Evolutionary conservation across 2,888 invertebrate species (phyloP).

Genomic region (Fragum sueziense): DNA sequence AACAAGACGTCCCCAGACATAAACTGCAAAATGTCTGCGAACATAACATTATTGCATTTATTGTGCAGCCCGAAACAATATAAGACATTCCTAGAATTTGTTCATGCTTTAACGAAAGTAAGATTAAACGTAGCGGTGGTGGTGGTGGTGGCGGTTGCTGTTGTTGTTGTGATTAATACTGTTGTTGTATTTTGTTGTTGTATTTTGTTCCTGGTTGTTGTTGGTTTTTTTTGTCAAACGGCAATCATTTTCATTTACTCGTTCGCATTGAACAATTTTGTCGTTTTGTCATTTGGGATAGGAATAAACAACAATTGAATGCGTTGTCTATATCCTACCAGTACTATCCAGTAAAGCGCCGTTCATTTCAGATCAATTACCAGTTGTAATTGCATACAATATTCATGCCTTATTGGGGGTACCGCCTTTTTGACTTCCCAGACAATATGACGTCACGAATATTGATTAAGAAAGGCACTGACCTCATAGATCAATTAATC

Average conservation of each 20-base stretch:
- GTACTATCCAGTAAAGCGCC: not conserved
- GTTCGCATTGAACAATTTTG: too few species aligned
- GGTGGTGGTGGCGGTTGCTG: too few species aligned
- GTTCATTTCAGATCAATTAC: not conserved
- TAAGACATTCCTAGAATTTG: not conserved
- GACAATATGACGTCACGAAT: constrained; percentile 3
- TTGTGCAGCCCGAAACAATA: not conserved
- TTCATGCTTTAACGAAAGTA: too few species aligned
- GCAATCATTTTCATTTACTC: too few species aligned
- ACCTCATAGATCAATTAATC: not conserved
- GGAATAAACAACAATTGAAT: too few species aligned
- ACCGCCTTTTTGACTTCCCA: not conserved
- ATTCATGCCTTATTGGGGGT: not conserved
- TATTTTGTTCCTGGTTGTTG: too few species aligned
- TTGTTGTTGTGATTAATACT: too few species aligned
- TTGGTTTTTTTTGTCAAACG: too few species aligned
- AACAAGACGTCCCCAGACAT: not conserved
- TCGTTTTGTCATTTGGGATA: too few species aligned
- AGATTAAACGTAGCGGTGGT: too few species aligned
- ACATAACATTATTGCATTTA: not conserved
- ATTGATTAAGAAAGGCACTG: constrained; percentile 5
- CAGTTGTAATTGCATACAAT: constrained; percentile 2
- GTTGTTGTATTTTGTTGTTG: too few species aligned
- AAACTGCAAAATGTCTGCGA: not conserved
- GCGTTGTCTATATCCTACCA: too few species aligned